Percentiles rank a stretch among this genome's conserved stretches.
Evolutionary conservation across 2,888 invertebrate genomes (phyloP).

Genomic region (Drosophila yooni): DNA sequence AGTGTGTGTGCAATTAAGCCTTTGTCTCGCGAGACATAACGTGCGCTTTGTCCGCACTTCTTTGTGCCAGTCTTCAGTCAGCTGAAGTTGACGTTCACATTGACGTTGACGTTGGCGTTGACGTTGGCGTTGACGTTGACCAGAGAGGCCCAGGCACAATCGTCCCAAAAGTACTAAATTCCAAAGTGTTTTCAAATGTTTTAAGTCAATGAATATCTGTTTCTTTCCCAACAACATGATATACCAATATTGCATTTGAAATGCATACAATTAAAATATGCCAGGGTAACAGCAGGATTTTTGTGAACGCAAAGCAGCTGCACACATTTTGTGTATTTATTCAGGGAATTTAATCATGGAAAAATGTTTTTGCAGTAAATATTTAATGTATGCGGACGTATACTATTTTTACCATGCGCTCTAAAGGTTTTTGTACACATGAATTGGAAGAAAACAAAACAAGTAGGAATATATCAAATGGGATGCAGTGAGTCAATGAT

Average conservation of each 20-base stretch:
- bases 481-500: not conserved
- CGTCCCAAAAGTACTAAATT: not conserved
- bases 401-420: not conserved
- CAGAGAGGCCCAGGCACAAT: constrained; percentile 29
- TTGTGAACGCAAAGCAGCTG: not conserved
- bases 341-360: not conserved
- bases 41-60: constrained; percentile 40
- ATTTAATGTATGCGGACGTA: not conserved
- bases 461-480: not conserved
- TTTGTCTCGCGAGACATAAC: constrained; percentile 56
- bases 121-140: constrained; percentile 36
- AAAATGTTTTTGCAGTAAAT: not conserved
- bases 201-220: not conserved
- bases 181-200: not conserved
- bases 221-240: not conserved
- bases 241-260: not conserved
- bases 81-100: constrained; percentile 38
- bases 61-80: constrained; percentile 34
- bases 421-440: not conserved
- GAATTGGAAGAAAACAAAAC: too few relatives aligned
- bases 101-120: constrained; percentile 14
- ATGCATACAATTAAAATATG: not conserved
- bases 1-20: constrained; percentile 63
- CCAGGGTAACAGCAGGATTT: not conserved
- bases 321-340: not conserved